phyloP scores from a whole-genome alignment of 2,888 invertebrate genomes.

The Trachelus stipa region DNA sequence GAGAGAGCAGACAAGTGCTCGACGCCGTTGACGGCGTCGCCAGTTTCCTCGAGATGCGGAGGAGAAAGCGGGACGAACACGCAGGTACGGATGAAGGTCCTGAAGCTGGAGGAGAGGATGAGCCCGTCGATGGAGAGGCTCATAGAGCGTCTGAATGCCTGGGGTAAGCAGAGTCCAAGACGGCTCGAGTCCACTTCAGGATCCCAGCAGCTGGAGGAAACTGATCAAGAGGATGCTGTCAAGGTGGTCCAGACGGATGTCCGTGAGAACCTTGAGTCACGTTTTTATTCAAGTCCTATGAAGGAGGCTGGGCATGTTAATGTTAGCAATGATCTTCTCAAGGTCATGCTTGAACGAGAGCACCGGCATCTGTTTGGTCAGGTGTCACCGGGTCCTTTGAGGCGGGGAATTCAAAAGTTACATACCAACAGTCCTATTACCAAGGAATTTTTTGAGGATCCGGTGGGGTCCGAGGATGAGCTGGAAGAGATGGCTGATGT shows the following conservation, averaged over 20 bases:
- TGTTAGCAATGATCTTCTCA: slow-evolving; percentile 24
- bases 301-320: not conserved
- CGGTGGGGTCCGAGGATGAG: not conserved
- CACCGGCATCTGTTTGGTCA: slow-evolving; percentile 2
- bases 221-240: not conserved
- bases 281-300: not conserved
- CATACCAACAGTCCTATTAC: not conserved
- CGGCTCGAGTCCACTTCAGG: not conserved
- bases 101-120: slow-evolving; percentile 19
- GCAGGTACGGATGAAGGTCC: not conserved
- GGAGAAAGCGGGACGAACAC: not conserved
- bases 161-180: slow-evolving; percentile 15
- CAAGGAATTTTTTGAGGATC: not conserved
- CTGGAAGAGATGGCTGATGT: not conserved
- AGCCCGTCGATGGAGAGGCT: slow-evolving; percentile 33
- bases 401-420: not conserved
- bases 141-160: slow-evolving; percentile 19
- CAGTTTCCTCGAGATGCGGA: not conserved
- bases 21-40: not conserved
- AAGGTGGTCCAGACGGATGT: not conserved
- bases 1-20: not conserved
- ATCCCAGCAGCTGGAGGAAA: not conserved
- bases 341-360: slow-evolving; percentile 23
- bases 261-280: not conserved
- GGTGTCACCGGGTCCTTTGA: not conserved